Evolutionary conservation across 2,797 vertebrate genomes (phyloP).

Genomic region (Anguilla obscura): DNA sequence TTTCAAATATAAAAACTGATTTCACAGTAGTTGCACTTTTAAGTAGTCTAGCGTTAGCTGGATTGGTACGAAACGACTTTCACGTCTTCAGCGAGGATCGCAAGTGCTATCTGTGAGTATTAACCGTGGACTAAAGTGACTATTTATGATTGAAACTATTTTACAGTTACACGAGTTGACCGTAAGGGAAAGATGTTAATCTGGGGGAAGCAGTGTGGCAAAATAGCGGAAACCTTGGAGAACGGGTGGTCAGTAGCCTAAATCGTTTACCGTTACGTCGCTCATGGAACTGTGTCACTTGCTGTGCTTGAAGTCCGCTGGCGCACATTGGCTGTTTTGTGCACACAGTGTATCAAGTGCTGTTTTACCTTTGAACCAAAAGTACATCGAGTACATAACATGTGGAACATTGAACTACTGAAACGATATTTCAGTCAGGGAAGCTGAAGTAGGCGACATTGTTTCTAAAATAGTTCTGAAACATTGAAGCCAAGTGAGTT

Average conservation of each 20-base stretch:
- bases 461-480: not conserved
- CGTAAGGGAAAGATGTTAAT: not conserved
- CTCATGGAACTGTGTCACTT: not conserved
- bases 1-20: slow-evolving; percentile 47
- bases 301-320: not conserved
- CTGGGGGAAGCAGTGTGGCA: not conserved
- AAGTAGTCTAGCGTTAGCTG: slow-evolving; percentile 2
- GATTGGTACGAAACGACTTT: slow-evolving; percentile 33
- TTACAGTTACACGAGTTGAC: not conserved
- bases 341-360: not conserved
- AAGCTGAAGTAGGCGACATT: not conserved
- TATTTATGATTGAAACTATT: not conserved
- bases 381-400: not conserved
- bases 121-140: not conserved
- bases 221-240: not conserved
- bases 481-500: not conserved
- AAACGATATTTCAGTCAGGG: not conserved
- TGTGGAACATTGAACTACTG: not conserved
- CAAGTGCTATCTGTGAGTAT: slow-evolving; percentile 59
- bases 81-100: slow-evolving; percentile 54
- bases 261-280: not conserved
- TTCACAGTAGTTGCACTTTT: slow-evolving; percentile 20
- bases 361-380: not conserved
- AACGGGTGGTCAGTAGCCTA: not conserved
- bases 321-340: not conserved